Base-by-base conservation (phyloP, 2,797 vertebrate genomes). In the Xenopus petersii region DNA sequence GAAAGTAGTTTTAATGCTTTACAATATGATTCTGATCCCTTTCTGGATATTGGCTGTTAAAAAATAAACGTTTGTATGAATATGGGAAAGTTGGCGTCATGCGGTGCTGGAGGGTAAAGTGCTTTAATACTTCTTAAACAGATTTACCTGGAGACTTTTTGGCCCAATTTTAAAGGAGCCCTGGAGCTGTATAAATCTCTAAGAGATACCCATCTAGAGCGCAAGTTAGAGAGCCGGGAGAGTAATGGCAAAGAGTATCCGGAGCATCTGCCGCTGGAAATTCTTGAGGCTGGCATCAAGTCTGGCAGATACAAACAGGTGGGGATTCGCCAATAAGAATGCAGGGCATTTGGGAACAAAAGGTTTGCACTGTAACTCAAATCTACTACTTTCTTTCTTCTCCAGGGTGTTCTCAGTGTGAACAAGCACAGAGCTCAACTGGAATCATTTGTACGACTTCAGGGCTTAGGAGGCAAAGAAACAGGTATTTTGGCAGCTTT, bases 211-310 rank as follows among this genome's bases (percentile, higher is more conserved):
- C 92, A 90, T 8, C 91, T 80, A 5, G 94, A 94, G 70, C 90
- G 91, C 64, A 95, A 94, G 84, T 88, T 73, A 0, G 95, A 96
- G 75, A 90, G 80, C 73, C 88, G 89, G 5, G 94, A 96, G 87
- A 87, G 87, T 64, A 83, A 82, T 0, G 82, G 90, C 0, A 94
- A 86, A 12, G 95, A 99, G 83, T 99, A 92, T 30, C 21, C 87
- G 0, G 96, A 98, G 64, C 94, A 98, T 72, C 86, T 97, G 4
- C 92, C 95, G 0, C 3, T 86, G 15, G 93, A 98, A 69, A 64
- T 98, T 12, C 8, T 98, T 80, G 94, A 96, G 85, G 94, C 96
- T 1, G 95, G 96, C 0, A 95, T 98, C 82, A 99, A 97, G 79
- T 97, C 96, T 13, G 94, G 95, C 8, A 91, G 94, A 75, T 98